Evolutionary conservation across 1,140 invertebrate species (phyloP).

Genomic region (Octopus sinensis): DNA sequence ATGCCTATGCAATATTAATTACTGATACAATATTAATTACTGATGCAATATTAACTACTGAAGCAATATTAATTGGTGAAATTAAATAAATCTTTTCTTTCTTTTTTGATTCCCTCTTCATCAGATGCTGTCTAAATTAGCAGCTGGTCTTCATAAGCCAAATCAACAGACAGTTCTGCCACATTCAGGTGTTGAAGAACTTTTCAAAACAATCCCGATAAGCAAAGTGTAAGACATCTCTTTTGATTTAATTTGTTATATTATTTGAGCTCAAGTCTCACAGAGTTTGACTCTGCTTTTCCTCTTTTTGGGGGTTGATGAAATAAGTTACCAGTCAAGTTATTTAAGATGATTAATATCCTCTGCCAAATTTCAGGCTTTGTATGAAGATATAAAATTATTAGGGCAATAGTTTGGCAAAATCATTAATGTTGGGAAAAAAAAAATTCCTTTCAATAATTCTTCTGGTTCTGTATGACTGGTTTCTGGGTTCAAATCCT

Average conservation of each 20-base stretch:
- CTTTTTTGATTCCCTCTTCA: slow-evolving; percentile 19
- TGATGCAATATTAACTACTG: neutral
- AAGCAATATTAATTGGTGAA: neutral
- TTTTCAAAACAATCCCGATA: slow-evolving; percentile 68
- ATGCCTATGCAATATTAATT: neutral
- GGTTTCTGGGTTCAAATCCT: too few relatives aligned
- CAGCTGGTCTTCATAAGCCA: slow-evolving; percentile 89
- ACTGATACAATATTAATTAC: neutral
- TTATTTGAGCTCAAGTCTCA: too few relatives aligned
- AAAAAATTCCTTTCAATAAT: too few relatives aligned
- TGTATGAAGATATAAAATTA: too few relatives aligned
- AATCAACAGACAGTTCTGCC: slow-evolving; percentile 89
- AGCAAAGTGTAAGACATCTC: slow-evolving; percentile 55
- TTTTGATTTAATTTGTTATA: neutral
- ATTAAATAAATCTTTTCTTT: neutral
- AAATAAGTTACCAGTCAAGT: too few relatives aligned
- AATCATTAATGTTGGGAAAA: too few relatives aligned
- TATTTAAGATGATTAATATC: too few relatives aligned
- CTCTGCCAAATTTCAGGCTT: too few relatives aligned
- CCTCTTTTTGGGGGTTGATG: too few relatives aligned
- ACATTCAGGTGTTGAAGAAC: slow-evolving; percentile 62
- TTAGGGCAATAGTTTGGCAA: too few relatives aligned
- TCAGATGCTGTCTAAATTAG: slow-evolving; percentile 83
- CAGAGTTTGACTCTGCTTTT: too few relatives aligned
- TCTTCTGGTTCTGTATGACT: too few relatives aligned